Percentiles rank a stretch among this genome's conserved stretches.
phyloP scores from a whole-genome alignment of 2,888 invertebrate species.

The Parelbella ahira region DNA sequence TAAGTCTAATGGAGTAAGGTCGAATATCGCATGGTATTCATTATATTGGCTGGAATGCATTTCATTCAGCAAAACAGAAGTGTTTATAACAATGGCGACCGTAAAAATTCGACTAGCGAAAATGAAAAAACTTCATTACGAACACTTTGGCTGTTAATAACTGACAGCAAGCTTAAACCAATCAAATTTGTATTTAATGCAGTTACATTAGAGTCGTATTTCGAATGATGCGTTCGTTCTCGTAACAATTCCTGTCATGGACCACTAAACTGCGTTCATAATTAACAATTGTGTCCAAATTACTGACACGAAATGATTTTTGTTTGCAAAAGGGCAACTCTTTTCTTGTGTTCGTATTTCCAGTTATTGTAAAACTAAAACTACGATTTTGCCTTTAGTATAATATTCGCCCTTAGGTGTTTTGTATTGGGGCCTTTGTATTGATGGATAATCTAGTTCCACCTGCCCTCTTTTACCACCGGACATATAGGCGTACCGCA shows the following conservation, averaged over 20 bases:
- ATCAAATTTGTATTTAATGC: constrained; percentile 10
- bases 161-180: constrained; percentile 1
- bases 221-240: constrained; percentile 7
- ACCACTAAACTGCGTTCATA: constrained; percentile 38
- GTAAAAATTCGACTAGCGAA: constrained; percentile 58
- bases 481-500: too few species aligned
- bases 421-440: too few species aligned
- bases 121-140: constrained; percentile 57
- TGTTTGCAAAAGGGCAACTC: constrained; percentile 15
- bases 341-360: background rate
- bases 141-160: constrained; percentile 29
- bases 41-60: constrained; percentile 29
- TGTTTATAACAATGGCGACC: constrained; percentile 50
- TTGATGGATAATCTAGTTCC: too few species aligned
- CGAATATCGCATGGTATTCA: background rate
- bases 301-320: constrained; percentile 24
- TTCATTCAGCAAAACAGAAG: constrained; percentile 56
- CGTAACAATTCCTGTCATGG: constrained; percentile 35
- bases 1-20: background rate
- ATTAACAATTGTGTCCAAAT: constrained; percentile 39
- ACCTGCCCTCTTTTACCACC: too few species aligned
- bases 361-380: constrained; percentile 1
- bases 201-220: constrained; percentile 20
- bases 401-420: too few species aligned
- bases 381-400: background rate